These are phyloP conservation scores for Eupithecia centaureata DNA, from an alignment of 2,888 invertebrate species.

Conservation along the genomic window DNA sequence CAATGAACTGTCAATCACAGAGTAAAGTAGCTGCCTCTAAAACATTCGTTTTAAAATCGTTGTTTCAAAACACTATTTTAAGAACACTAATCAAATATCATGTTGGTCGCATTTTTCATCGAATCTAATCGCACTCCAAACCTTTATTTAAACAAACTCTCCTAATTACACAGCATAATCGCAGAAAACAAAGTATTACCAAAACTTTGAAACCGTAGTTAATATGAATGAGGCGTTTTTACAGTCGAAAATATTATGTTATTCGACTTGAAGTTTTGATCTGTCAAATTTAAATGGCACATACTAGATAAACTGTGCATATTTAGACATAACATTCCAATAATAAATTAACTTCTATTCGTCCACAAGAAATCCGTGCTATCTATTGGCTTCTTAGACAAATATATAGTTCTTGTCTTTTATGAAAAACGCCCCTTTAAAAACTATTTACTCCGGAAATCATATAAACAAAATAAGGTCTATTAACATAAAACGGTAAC, in stretches of 20 bases:
- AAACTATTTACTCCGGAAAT: too few species aligned
- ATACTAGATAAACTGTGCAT: too few species aligned
- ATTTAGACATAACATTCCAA: too few species aligned
- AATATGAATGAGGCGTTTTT: too few species aligned
- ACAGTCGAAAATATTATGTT: too few species aligned
- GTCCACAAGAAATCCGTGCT: too few species aligned
- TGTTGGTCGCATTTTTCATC: background rate
- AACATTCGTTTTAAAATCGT: constrained; percentile 36
- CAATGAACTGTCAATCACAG: constrained; percentile 79
- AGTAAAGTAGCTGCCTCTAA: constrained; percentile 58
- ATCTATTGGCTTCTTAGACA: too few species aligned
- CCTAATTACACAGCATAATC: background rate
- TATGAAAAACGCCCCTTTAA: too few species aligned
- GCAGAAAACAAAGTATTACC: background rate
- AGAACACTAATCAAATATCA: background rate
- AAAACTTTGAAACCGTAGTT: background rate
- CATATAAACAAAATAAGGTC: background rate
- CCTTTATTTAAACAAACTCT: background rate
- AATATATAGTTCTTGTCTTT: too few species aligned
- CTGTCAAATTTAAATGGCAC: too few species aligned
- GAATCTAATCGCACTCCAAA: background rate
- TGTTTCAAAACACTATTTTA: constrained; percentile 25
- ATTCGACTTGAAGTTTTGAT: too few species aligned
- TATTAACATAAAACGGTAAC: background rate
- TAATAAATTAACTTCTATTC: too few species aligned